A percentile compares a stretch with the other conserved stretches of the same genome.
Evolutionary conservation across 2,888 invertebrate genomes (phyloP).

Genomic region (Meta bourneti): DNA sequence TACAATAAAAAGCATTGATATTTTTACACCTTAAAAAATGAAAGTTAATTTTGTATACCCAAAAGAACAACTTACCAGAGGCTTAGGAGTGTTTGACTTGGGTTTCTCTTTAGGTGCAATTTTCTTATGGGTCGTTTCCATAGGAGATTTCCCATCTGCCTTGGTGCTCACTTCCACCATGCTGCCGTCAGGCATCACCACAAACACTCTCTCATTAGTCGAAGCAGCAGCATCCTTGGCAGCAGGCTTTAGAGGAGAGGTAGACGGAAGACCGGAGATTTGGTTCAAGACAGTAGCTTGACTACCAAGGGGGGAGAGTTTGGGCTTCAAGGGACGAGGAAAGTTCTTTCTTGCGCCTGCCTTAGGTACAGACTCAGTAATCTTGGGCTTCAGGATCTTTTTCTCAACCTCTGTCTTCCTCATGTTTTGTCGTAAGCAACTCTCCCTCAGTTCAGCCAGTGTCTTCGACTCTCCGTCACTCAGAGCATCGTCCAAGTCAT

Average conservation of each 20-base stretch:
- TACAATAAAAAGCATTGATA: too few relatives aligned
- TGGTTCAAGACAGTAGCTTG: not conserved
- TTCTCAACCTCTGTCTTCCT: constrained; percentile 46
- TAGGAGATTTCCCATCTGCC: constrained; percentile 12
- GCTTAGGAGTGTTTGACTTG: not conserved
- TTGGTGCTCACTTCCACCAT: constrained; percentile 74
- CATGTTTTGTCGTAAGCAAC: constrained; percentile 39
- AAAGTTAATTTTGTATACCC: too few relatives aligned
- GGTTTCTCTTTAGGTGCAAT: constrained; percentile 2
- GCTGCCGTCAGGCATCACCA: constrained; percentile 75
- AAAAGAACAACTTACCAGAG: not conserved
- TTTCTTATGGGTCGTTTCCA: constrained; percentile 22
- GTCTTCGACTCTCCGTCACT: constrained; percentile 61
- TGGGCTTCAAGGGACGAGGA: constrained; percentile 29
- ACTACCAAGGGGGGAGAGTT: not conserved
- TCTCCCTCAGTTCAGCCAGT: constrained; percentile 58
- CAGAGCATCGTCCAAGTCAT: constrained; percentile 43
- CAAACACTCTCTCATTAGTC: constrained; percentile 71
- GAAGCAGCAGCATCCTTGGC: not conserved
- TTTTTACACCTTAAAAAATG: too few relatives aligned
- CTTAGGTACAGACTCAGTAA: constrained; percentile 18
- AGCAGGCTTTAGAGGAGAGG: not conserved
- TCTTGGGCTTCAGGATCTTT: constrained; percentile 2
- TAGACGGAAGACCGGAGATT: not conserved
- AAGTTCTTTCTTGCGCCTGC: constrained; percentile 69